Conservation (phyloP, 1,140 invertebrate species). For the Bombyx mandarina region DNA sequence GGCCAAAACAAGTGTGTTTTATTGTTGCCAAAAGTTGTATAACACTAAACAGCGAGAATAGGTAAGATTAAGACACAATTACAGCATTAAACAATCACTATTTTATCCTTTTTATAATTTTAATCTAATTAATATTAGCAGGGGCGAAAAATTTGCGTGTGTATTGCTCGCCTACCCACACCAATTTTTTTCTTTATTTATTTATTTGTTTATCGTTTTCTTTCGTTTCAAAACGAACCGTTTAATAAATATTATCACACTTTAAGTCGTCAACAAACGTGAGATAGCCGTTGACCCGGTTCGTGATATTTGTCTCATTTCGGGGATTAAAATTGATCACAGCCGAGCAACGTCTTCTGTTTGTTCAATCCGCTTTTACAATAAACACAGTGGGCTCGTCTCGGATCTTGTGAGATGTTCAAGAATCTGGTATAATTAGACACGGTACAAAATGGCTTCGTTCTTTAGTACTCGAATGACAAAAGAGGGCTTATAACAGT, state of each 20-base stretch:
- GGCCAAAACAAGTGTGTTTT: no score
- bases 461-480: conserved; percentile 50
- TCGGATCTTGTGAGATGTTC: conserved; percentile 25
- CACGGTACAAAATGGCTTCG: conserved; percentile 34
- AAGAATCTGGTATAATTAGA: conserved; percentile 56
- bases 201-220: conserved; percentile 54
- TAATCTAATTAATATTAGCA: no score
- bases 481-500: conserved; percentile 42
- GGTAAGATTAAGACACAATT: no score
- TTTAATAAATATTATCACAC: conserved; percentile 71
- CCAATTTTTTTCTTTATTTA: no score
- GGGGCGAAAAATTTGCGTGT: no score
- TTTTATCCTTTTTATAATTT: no score
- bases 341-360: conserved; percentile 49
- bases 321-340: conserved; percentile 61
- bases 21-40: no score
- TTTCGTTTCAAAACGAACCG: conserved; percentile 50
- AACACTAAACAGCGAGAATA: no score
- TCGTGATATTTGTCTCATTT: conserved; percentile 67
- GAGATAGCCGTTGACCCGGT: conserved; percentile 65
- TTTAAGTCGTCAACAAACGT: conserved; percentile 67
- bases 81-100: no score
- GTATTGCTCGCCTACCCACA: no score
- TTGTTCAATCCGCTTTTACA: conserved; percentile 54
- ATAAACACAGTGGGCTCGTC: conserved; percentile 54